Base-by-base conservation (phyloP, 2,888 invertebrate genomes). In the Aspidiotus rigidus region DNA sequence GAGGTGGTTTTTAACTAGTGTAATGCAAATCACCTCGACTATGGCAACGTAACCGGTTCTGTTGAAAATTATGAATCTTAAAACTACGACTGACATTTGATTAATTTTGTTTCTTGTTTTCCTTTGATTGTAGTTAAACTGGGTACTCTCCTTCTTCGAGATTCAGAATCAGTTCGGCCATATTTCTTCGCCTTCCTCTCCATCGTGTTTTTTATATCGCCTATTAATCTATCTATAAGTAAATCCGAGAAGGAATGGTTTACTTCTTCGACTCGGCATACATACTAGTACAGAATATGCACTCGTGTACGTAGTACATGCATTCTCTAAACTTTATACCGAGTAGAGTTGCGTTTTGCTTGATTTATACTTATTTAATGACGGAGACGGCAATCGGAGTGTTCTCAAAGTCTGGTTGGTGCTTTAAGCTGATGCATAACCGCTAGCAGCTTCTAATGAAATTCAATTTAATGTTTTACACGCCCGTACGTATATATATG, bases 1-100 rank as follows among this genome's bases (percentile, higher is more conserved):
- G 66, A 66, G 59, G 59, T 66, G 17, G n/a, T 66, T 60, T 64
- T 17, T 41, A 66, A 66, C 66, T 67, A 67, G 67, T 67, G 67
- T 67, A 67, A 67, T 67, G 67, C 67, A 67, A 67, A 67, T 67
- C 67, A 59, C 67, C 67, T 67, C 59, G 60, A 59, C 53, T 40
- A 49, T 60, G 15, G 16, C 53, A 44, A 67, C 60, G 60, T 40
- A 67, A 67, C 67, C 67, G 67, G 67, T 67, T 67, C 60, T 39
- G 60, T 49, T 67, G 67, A 67, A 67, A 67, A 67, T 67, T 67
- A 67, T 67, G 67, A 67, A 67, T 60, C 67, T 67, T 53, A 67
- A 67, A 67, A 60, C 67, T 67, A 67, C 67, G 67, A 67, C 67
- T 67, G 67, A 67, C 67, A 67, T 67, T 67, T 67, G 67, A 67